Conservation (phyloP, 2,888 invertebrate species). For the Tachina fera region DNA sequence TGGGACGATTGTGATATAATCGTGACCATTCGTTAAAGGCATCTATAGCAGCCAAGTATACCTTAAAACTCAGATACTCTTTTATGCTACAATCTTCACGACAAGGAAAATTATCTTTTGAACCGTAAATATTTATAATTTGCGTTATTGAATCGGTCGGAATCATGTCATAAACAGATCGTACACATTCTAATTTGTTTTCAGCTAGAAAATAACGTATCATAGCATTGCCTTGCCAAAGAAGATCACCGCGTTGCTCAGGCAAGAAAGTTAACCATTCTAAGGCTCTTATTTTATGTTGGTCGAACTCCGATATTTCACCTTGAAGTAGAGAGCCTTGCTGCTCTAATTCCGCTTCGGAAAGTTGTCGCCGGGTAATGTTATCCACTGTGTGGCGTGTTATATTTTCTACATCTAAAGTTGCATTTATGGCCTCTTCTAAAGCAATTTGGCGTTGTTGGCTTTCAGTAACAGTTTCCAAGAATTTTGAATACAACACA, state of each 20-base stretch:
- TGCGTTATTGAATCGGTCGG: constrained; percentile 86
- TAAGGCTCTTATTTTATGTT: constrained; percentile 89
- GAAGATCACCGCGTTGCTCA: constrained; percentile 90
- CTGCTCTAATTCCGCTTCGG: constrained; percentile 77
- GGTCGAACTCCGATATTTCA: constrained; percentile 87
- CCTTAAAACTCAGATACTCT: constrained; percentile 94
- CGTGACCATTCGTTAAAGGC: constrained; percentile 95
- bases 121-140: constrained; percentile 83
- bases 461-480: constrained; percentile 88
- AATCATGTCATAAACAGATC: constrained; percentile 89
- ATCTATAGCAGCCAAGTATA: constrained; percentile 94
- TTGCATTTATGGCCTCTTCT: constrained; percentile 88
- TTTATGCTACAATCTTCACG: constrained; percentile 85
- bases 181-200: constrained; percentile 92
- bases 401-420: constrained; percentile 92
- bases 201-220: constrained; percentile 92
- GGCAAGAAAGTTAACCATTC: constrained; percentile 94
- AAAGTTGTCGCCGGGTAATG: constrained; percentile 83
- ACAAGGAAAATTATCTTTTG: constrained; percentile 83
- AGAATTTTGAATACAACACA: constrained; percentile 87
- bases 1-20: constrained; percentile 91
- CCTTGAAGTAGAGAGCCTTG: constrained; percentile 78
- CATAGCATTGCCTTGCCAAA: constrained; percentile 94
- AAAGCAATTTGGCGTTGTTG: constrained; percentile 85
- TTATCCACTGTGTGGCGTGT: constrained; percentile 93